Conservation (phyloP, 2,888 invertebrate genomes). For the Panorpa germanica region DNA sequence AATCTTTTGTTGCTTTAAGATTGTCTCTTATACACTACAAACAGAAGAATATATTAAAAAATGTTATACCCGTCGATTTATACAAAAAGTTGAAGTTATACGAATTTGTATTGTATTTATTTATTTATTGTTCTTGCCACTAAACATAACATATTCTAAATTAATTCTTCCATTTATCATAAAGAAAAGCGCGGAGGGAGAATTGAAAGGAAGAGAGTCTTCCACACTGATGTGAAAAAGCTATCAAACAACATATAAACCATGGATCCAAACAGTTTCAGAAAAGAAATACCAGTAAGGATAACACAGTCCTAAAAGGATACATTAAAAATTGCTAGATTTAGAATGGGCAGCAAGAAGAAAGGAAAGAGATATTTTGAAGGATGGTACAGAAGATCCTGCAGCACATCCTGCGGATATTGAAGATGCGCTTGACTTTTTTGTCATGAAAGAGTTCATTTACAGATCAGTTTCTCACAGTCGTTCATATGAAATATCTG, state of each 20-base stretch:
- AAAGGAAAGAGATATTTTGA: no score
- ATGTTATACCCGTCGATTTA: slow-evolving; percentile 9
- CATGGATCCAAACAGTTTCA: not conserved
- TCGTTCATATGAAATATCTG: no score
- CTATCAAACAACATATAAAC: not conserved
- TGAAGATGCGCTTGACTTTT: no score
- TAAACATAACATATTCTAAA: not conserved
- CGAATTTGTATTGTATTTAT: not conserved
- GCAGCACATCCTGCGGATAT: no score
- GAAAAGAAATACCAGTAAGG: no score
- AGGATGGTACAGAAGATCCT: no score
- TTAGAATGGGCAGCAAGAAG: no score
- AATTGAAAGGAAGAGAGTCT: no score
- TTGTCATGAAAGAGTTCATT: no score
- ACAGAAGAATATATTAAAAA: slow-evolving; percentile 4
- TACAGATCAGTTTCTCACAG: no score
- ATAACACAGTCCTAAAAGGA: no score
- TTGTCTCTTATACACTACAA: slow-evolving; percentile 20
- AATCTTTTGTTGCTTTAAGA: slow-evolving; percentile 24
- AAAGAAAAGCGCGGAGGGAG: not conserved
- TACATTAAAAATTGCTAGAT: no score
- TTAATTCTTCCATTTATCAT: not conserved
- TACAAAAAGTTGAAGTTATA: slow-evolving; percentile 8
- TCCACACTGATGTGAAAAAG: not conserved
- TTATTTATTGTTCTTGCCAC: not conserved